A percentile compares a stretch with the other conserved stretches of the same genome.
These are phyloP conservation scores for Gymnorhina tibicen DNA, from an alignment of 2,113 vertebrate genomes.

Conservation along the genomic window DNA sequence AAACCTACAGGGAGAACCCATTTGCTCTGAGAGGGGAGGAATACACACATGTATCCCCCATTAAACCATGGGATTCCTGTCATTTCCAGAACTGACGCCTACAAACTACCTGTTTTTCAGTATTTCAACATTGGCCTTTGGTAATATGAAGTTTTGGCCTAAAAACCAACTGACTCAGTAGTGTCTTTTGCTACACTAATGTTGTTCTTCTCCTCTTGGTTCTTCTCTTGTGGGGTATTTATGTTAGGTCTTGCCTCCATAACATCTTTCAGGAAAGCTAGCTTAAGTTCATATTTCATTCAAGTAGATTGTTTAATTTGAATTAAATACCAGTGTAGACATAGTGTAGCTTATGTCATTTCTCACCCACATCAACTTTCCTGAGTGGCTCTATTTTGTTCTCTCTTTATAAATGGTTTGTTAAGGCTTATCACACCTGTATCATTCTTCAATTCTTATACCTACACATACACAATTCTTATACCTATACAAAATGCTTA, in stretches of 20 bases:
- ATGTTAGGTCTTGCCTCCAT: not conserved
- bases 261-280: not conserved
- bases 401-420: not conserved
- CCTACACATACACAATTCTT: not conserved
- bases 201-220: not conserved
- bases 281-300: not conserved
- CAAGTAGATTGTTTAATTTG: not conserved
- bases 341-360: not conserved
- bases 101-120: not conserved
- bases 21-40: slow-evolving; percentile 28
- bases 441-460: not conserved
- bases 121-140: slow-evolving; percentile 7
- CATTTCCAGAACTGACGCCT: not conserved
- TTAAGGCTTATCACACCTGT: not conserved
- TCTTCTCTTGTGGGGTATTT: not conserved
- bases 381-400: not conserved
- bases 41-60: not conserved
- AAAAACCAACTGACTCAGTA: not conserved
- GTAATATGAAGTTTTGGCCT: not conserved
- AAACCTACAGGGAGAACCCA: not conserved
- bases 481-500: not conserved
- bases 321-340: not conserved
- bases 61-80: slow-evolving; percentile 28
- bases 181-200: not conserved
- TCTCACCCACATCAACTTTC: not conserved